Conservation (phyloP, 2,888 invertebrate species). For the Eucriotettix oculatus region DNA sequence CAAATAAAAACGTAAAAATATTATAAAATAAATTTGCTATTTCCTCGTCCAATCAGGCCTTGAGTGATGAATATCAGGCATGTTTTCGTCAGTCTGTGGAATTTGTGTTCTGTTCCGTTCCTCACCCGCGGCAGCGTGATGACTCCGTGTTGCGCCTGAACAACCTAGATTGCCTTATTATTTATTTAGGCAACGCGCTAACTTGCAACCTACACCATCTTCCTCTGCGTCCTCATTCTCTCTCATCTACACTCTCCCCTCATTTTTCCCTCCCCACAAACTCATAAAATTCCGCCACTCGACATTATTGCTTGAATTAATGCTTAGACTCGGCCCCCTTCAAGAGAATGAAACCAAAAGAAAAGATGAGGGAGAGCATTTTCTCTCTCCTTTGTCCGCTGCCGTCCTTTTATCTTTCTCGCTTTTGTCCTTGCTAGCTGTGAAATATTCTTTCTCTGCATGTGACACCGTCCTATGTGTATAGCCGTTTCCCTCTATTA, state of each 20-base stretch:
- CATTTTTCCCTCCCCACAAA: constrained; percentile 3
- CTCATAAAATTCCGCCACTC: constrained; percentile 9
- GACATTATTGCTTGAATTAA: constrained; percentile 12
- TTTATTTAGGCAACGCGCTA: constrained; percentile 3
- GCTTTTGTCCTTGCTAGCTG: constrained; percentile 6
- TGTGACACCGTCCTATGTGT: constrained; percentile 3
- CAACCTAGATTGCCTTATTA: constrained; percentile 3
- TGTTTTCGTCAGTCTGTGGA: too few species aligned
- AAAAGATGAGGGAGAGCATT: constrained; percentile 1
- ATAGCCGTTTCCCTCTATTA: not conserved
- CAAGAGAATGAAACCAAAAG: constrained; percentile 3
- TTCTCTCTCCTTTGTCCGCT: constrained; percentile 2
- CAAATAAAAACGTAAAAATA: too few species aligned
- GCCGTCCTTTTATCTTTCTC: constrained; percentile 2
- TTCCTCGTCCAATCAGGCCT: too few species aligned
- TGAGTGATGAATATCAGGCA: too few species aligned
- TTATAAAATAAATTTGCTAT: too few species aligned
- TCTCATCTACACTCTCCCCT: not conserved
- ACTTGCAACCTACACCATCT: not conserved
- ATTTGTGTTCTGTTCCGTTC: too few species aligned
- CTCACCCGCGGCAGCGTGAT: too few species aligned
- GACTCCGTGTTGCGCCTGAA: too few species aligned
- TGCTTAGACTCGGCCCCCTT: constrained; percentile 6
- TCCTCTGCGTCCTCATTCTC: not conserved
- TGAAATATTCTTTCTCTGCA: constrained; percentile 9